A percentile compares a stretch with the other conserved stretches of the same genome.
phyloP scores from a whole-genome alignment of 2,888 invertebrate species.

The Sthenelais limicola region DNA sequence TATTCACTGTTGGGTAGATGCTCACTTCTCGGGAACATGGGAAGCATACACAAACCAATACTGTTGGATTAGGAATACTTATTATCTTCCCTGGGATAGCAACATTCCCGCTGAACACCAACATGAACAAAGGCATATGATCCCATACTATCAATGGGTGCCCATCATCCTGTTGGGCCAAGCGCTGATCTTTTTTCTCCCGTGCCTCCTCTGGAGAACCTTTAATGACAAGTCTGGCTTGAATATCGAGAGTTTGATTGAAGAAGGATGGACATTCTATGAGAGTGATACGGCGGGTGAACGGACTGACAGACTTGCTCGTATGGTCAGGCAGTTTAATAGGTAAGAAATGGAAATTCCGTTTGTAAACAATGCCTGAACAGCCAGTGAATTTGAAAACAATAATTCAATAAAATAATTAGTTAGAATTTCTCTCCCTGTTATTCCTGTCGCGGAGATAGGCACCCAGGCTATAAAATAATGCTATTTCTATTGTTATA shows the following conservation, averaged over 20 bases:
- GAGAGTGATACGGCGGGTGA: slow-evolving; percentile 32
- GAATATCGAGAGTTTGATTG: slow-evolving; percentile 54
- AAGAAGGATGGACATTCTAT: slow-evolving; percentile 53
- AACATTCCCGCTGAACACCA: slow-evolving; percentile 55
- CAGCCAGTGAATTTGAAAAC: no score
- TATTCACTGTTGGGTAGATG: slow-evolving; percentile 56
- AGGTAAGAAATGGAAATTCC: slow-evolving; percentile 2
- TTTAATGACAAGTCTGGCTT: slow-evolving; percentile 52
- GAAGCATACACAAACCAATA: slow-evolving; percentile 55
- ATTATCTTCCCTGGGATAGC: slow-evolving; percentile 54
- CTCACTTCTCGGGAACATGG: slow-evolving; percentile 53
- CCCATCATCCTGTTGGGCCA: slow-evolving; percentile 54
- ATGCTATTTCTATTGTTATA: no score
- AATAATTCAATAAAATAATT: no score
- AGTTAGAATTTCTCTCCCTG: no score
- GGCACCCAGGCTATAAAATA: no score
- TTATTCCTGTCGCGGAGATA: no score
- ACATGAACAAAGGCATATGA: slow-evolving; percentile 50
- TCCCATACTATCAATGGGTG: slow-evolving; percentile 57
- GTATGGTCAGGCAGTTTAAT: slow-evolving; percentile 25
- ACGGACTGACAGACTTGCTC: not conserved
- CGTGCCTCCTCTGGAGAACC: slow-evolving; percentile 50
- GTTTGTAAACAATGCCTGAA: no score
- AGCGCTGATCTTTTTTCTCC: slow-evolving; percentile 53
- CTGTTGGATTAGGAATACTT: slow-evolving; percentile 58